Conservation (phyloP, 1,140 invertebrate genomes). For the Drosophila pseudoobscura region DNA sequence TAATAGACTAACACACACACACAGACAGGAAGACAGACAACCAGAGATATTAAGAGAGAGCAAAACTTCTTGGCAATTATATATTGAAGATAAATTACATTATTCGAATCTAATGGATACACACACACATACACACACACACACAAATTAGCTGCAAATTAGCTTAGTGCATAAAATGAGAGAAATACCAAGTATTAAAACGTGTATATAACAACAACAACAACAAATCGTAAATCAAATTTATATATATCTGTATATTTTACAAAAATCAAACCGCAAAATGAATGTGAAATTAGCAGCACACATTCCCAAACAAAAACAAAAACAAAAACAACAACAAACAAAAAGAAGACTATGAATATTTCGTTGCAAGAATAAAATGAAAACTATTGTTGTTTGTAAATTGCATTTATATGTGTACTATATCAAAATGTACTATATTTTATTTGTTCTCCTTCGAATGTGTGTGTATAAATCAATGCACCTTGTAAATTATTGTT, state of each 20-base stretch:
- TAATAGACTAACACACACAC: constrained; percentile 37
- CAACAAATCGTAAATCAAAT: constrained; percentile 39
- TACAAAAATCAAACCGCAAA: constrained; percentile 26
- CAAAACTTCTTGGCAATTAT: constrained; percentile 66
- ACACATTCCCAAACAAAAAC: constrained; percentile 27
- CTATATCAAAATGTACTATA: constrained; percentile 10
- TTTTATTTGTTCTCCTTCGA: constrained; percentile 62
- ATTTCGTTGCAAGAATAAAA: constrained; percentile 42
- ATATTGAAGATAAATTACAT: constrained; percentile 59
- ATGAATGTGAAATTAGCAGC: constrained; percentile 7
- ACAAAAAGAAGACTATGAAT: constrained; percentile 71
- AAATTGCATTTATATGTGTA: constrained; percentile 63
- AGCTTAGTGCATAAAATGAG: constrained; percentile 51
- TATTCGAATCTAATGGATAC: constrained; percentile 40
- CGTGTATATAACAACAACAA: constrained; percentile 31
- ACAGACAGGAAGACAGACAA: constrained; percentile 25
- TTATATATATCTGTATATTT: constrained; percentile 28
- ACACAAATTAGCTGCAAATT: constrained; percentile 67
- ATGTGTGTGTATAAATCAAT: constrained; percentile 54
- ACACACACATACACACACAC: constrained; percentile 26
- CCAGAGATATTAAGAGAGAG: constrained; percentile 20
- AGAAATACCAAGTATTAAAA: constrained; percentile 56
- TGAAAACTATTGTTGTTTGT: constrained; percentile 43
- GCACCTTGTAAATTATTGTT: constrained; percentile 77
- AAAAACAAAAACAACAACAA: background rate